These are phyloP conservation scores for Ceratoteleas bidentatus DNA, from an alignment of 1,140 invertebrate genomes.

Conservation along the genomic window DNA sequence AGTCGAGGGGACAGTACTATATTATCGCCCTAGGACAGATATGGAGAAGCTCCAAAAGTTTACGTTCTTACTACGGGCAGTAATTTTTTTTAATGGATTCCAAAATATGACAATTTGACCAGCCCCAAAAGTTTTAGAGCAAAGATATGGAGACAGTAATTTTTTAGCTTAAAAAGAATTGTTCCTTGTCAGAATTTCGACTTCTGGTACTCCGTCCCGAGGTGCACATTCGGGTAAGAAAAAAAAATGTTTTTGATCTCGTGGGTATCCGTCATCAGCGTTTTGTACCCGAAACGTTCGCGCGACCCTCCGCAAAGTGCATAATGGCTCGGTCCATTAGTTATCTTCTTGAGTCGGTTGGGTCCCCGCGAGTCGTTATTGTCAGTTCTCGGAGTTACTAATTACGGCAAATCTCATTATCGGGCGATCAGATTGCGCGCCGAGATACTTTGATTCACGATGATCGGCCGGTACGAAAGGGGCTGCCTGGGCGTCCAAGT, in stretches of 20 bases:
- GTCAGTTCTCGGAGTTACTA: conserved; percentile 59
- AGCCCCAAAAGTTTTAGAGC: no score
- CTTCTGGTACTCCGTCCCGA: not conserved
- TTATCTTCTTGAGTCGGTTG: conserved; percentile 59
- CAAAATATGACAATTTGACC: no score
- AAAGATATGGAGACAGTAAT: no score
- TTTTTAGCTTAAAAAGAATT: no score
- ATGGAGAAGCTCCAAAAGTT: no score
- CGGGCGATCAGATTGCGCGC: conserved; percentile 65
- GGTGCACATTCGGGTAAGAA: no score
- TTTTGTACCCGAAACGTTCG: conserved; percentile 38
- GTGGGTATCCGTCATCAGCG: conserved; percentile 29
- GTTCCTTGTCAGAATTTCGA: not conserved
- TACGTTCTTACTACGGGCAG: no score
- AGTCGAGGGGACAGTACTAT: no score
- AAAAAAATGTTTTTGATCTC: not conserved
- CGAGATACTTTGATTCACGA: conserved; percentile 63
- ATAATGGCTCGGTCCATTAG: conserved; percentile 58
- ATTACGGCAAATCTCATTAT: conserved; percentile 68
- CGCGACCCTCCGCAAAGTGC: conserved; percentile 39
- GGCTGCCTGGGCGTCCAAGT: conserved; percentile 54
- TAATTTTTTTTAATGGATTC: no score
- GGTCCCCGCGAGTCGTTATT: conserved; percentile 55
- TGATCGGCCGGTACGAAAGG: conserved; percentile 56
- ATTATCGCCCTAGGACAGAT: no score